Conservation (phyloP, 1,140 invertebrate species). For the Micrasema longulum region DNA sequence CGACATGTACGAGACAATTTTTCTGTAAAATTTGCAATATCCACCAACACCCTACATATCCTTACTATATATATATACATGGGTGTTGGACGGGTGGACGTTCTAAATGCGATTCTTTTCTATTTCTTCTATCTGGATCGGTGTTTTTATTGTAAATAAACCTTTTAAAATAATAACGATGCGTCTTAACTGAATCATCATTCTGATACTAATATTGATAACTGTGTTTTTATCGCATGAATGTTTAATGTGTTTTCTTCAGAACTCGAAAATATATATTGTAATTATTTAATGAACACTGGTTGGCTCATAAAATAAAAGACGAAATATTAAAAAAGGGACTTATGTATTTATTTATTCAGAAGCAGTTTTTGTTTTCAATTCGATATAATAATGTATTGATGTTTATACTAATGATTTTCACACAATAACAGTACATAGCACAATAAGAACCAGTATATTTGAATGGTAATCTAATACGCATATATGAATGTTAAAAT, state of each 20-base stretch:
- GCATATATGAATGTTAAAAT: too few relatives aligned
- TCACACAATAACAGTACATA: too few relatives aligned
- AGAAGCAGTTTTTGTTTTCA: too few relatives aligned
- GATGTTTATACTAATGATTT: too few relatives aligned
- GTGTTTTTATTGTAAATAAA: constrained; percentile 33
- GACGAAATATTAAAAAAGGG: constrained; percentile 23
- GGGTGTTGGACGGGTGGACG: too few relatives aligned
- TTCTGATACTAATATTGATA: constrained; percentile 24
- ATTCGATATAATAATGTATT: too few relatives aligned
- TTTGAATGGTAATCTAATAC: too few relatives aligned
- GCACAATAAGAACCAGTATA: too few relatives aligned
- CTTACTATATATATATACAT: too few relatives aligned
- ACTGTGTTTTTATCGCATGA: constrained; percentile 5
- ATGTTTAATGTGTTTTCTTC: constrained; percentile 38
- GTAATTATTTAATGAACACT: constrained; percentile 35
- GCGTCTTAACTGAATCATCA: constrained; percentile 1
- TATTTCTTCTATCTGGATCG: constrained; percentile 1
- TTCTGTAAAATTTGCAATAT: constrained; percentile 1
- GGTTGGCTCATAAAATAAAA: constrained; percentile 47
- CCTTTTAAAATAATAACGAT: constrained; percentile 11
- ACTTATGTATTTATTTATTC: not conserved
- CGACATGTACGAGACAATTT: not conserved
- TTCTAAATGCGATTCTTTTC: not conserved
- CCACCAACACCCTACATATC: not conserved
- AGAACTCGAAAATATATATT: constrained; percentile 31